These are phyloP conservation scores for Albula glossodonta DNA, from an alignment of 2,113 vertebrate genomes.

Conservation along the genomic window DNA sequence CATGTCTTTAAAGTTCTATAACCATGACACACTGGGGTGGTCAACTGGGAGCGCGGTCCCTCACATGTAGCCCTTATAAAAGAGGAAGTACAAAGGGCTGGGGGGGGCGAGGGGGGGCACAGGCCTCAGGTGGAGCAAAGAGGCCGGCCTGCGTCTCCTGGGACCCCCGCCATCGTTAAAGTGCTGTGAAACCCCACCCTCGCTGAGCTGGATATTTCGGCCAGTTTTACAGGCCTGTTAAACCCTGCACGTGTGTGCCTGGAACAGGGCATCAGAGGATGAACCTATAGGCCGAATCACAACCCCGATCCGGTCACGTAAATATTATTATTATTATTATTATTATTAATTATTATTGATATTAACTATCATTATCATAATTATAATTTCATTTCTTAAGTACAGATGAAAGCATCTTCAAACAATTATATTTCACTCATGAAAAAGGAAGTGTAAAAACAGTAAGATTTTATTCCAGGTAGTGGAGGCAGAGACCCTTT, in stretches of 20 bases:
- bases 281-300: background rate
- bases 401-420: background rate
- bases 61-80: background rate
- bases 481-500: no score
- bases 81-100: slow-evolving; percentile 10
- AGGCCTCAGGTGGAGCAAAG: background rate
- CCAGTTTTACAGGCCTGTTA: slow-evolving; percentile 7
- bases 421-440: background rate
- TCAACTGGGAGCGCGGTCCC: background rate
- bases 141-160: background rate
- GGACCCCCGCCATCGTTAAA: slow-evolving; percentile 10
- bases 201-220: slow-evolving; percentile 13
- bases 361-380: no score
- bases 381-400: background rate
- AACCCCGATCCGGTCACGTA: background rate
- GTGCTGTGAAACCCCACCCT: slow-evolving; percentile 5
- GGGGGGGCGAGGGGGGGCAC: background rate
- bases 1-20: slow-evolving; percentile 5
- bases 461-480: background rate
- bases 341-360: no score
- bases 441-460: background rate
- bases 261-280: background rate
- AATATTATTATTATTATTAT: background rate
- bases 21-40: background rate
- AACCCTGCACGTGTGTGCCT: slow-evolving; percentile 13